Base-by-base conservation (phyloP, 2,888 invertebrate genomes). In the Ormia ochracea region DNA sequence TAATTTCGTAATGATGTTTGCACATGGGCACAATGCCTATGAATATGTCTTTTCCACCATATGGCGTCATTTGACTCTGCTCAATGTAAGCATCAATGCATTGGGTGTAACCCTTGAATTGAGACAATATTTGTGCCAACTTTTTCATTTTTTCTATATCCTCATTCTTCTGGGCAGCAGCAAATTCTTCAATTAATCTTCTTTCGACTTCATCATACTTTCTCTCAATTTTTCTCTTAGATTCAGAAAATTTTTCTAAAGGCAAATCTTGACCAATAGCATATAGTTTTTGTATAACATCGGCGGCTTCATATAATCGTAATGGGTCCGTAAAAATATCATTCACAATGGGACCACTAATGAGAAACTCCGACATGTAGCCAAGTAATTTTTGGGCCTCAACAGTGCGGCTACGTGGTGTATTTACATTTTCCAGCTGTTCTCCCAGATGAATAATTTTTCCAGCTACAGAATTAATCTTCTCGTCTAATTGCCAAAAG, bases 391-490 rank as follows among this genome's bases (percentile, higher is more conserved):
- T 95, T 85, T 98, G 94, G 0, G 99, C 99, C 86, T 99, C 99
- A 0, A 96, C 96, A 0, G 98, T 97, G 75, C 99, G 91, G 14
- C 98, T 95, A 72, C 99, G 91, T 0, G 99, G 99, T 0, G 96
- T 97, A 87, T 98, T 96, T 0, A 99, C 97, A 82, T 96, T 98
- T 85, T 99, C 99, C 50, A 99, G 91, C 88, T 99, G 99, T 90
- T 99, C 99, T 0, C 99, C 99, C n/a, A 99, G 92, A 90, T 99
- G 98, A 54, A 99, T 93, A 0, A 99, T 99, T 90, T 98, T 97
- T 0, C 98, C 98, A 0, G 99, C 98, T 50, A 99, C 99, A 73
- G 95, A 95, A 85, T 98, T 98, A 87, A 99, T 98, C 85, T 98
- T 94, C 85, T 96, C 96, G 89, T 99, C 99, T 63, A 99, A 89